Evolutionary conservation across 2,113 vertebrate species (phyloP), one percentile per base, ranked within the genome.

Genomic region (Polypterus bichir): DNA sequence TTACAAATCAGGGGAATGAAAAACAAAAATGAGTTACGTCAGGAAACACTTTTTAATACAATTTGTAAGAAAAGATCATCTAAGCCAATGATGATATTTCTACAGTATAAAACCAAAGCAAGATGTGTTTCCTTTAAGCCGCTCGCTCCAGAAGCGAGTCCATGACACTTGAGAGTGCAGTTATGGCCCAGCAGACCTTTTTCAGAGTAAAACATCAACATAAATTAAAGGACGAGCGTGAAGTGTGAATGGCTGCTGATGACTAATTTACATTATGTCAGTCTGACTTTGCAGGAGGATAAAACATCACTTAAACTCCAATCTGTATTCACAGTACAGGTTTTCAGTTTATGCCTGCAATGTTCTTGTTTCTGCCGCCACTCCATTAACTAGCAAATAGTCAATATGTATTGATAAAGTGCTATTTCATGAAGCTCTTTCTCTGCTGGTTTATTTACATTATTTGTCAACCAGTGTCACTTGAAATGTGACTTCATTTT

Each of bases 191-290:
- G 46, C 4, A 46, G 47, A 49, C 8, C 52, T 11, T 49, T 11
- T 54, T 10, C 10, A 63, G 47, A 54, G 46, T 60, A 62, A 10
- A 48, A 54, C 52, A 62, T 9, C 48, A 57, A 60, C 59, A 62
- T 54, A 64, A 70, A 66, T 67, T 59, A 66, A 48, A 51, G 57
- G 45, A 47, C 9, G n/a, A 49, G 54, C 46, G 11, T 8, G 44
- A 57, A 54, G 49, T 52, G 59, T 59, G 55, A 66, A 57, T 57
- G 46, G 47, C 56, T 63, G 46, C 52, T 65, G 53, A 69, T 62
- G 60, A 62, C 67, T 65, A 66, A 68, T 68, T 64, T 62, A 69
- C 70, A 65, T 53, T 53, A 11, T 65, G 66, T 68, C 66, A 64
- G 63, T 58, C 53, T 62, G 59, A 67, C 67, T 69, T 67, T 67